Conservation (phyloP, 2,888 invertebrate species). For the Podabrus alpinus region DNA sequence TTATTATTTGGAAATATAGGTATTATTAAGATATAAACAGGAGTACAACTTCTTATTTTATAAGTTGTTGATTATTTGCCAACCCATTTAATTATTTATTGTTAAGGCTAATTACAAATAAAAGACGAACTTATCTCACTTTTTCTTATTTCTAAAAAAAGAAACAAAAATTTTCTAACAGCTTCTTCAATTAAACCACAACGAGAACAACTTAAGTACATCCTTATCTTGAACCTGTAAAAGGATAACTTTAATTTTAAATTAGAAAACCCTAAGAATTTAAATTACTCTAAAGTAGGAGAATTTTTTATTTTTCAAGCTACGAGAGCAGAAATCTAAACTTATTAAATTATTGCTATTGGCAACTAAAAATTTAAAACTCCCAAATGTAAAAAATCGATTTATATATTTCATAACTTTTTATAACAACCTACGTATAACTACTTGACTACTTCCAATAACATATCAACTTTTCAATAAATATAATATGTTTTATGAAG, state of each 20-base stretch:
- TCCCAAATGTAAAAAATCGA: not conserved
- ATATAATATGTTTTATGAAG: not conserved
- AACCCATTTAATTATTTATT: not conserved
- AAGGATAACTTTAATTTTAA: not conserved
- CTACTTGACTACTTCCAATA: not conserved
- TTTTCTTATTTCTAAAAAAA: not conserved
- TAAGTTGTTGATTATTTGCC: not conserved
- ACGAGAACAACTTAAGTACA: constrained; percentile 23
- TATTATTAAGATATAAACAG: constrained; percentile 24
- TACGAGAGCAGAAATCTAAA: not conserved
- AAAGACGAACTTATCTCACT: not conserved
- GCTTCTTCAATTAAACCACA: constrained; percentile 27
- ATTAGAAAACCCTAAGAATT: not conserved
- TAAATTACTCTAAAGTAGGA: not conserved
- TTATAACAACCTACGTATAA: not conserved
- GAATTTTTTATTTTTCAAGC: not conserved
- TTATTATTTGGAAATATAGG: constrained; percentile 24
- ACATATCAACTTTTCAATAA: not conserved
- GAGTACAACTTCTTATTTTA: constrained; percentile 4
- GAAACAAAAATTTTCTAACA: constrained; percentile 21
- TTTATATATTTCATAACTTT: not conserved
- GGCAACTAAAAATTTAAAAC: not conserved
- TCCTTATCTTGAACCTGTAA: constrained; percentile 11
- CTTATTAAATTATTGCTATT: not conserved
- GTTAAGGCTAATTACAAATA: not conserved